These are phyloP conservation scores for Galago senegalensis DNA, from an alignment of 2,797 vertebrate species.

Conservation along the genomic window DNA sequence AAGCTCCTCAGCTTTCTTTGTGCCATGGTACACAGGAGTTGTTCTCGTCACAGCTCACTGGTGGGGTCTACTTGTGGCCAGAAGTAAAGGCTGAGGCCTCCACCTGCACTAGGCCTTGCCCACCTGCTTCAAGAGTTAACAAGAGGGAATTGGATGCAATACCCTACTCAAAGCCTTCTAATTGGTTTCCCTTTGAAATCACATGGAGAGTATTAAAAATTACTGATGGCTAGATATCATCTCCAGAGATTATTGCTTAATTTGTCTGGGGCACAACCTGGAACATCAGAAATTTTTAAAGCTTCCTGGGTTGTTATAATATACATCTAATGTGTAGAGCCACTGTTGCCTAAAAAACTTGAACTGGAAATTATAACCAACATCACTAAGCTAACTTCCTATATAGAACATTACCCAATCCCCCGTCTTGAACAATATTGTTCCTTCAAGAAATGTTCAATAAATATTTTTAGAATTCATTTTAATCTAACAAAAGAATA, in stretches of 20 bases:
- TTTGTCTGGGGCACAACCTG: not conserved
- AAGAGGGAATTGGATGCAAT: not conserved
- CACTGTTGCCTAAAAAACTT: not conserved
- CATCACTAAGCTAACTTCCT: not conserved
- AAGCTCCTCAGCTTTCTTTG: not conserved
- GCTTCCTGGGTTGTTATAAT: not conserved
- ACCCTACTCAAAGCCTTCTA: not conserved
- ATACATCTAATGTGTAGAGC: not conserved
- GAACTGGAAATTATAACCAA: not conserved
- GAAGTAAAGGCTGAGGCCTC: not conserved
- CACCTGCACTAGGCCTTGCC: not conserved
- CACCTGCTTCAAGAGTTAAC: not conserved
- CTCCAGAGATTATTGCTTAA: not conserved
- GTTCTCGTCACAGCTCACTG: not conserved
- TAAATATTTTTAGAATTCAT: conserved; percentile 29
- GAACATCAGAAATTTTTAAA: not conserved
- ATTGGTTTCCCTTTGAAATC: not conserved
- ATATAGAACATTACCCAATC: not conserved
- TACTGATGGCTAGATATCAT: not conserved
- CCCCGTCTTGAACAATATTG: not conserved
- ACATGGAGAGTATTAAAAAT: not conserved
- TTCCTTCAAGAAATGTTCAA: conserved; percentile 1
- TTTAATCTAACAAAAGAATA: conserved; percentile 26
- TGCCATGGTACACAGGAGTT: not conserved
- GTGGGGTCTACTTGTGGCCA: not conserved